These are phyloP conservation scores for Drosophila borealis DNA, from an alignment of 2,888 invertebrate species.

Conservation along the genomic window DNA sequence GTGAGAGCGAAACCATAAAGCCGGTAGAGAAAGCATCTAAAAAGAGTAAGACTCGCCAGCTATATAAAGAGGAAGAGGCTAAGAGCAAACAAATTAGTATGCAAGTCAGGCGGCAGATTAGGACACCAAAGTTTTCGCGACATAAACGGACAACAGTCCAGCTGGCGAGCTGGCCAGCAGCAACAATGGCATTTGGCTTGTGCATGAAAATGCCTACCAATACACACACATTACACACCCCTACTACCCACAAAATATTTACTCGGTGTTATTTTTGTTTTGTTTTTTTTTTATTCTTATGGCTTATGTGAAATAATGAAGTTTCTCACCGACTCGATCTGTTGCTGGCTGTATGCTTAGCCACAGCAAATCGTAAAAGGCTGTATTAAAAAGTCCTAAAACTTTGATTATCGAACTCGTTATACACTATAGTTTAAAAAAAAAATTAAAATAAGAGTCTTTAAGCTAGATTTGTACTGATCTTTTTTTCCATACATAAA, in stretches of 20 bases:
- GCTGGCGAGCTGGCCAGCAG: constrained; percentile 28
- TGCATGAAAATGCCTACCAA: constrained; percentile 36
- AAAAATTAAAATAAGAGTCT: too few species aligned
- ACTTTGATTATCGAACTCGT: too few species aligned
- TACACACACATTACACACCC: constrained; percentile 15
- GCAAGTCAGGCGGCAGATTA: constrained; percentile 80
- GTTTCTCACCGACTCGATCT: constrained; percentile 62
- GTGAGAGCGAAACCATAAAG: constrained; percentile 56
- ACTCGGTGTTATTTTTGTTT: constrained; percentile 12
- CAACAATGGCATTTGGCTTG: constrained; percentile 59
- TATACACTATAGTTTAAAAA: too few species aligned
- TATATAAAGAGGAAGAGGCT: constrained; percentile 14
- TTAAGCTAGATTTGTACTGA: too few species aligned
- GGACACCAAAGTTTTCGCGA: constrained; percentile 81
- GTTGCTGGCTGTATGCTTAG: constrained; percentile 57
- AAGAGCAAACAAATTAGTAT: constrained; percentile 79
- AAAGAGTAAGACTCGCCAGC: constrained; percentile 37
- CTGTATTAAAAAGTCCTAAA: constrained; percentile 4
- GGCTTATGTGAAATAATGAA: constrained; percentile 66
- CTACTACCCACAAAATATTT: constrained; percentile 17
- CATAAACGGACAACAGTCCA: constrained; percentile 73
- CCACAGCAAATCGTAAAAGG: constrained; percentile 23
- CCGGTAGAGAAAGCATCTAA: constrained; percentile 46
- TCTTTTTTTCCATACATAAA: too few species aligned
- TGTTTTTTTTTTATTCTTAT: constrained; percentile 10